These are phyloP conservation scores for Ostrea edulis DNA, from an alignment of 1,140 invertebrate species.

Conservation along the genomic window DNA sequence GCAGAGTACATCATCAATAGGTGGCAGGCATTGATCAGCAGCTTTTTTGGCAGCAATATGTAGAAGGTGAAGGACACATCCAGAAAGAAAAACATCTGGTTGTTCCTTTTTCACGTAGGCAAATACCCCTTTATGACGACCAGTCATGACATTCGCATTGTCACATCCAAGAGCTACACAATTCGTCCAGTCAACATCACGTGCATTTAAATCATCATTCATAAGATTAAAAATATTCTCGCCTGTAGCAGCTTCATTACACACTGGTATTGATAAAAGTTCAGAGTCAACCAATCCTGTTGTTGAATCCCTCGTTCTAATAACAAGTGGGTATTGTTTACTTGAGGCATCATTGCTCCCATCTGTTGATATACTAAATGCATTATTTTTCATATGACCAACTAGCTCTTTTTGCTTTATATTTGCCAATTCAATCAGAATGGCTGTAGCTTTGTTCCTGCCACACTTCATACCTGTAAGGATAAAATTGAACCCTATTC, in stretches of 20 bases:
- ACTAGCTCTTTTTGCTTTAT: neutral
- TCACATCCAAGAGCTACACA: slow-evolving; percentile 63
- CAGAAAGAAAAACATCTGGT: slow-evolving; percentile 46
- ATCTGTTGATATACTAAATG: slow-evolving; percentile 48
- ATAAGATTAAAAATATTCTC: slow-evolving; percentile 61
- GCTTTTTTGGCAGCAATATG: slow-evolving; percentile 47
- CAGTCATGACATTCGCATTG: slow-evolving; percentile 66
- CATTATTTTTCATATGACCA: neutral
- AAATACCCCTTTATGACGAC: slow-evolving; percentile 58
- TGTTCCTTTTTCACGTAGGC: slow-evolving; percentile 50
- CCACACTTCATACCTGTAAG: too few species aligned
- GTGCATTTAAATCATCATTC: slow-evolving; percentile 46
- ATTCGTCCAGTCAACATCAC: slow-evolving; percentile 58
- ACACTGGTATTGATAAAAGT: slow-evolving; percentile 45
- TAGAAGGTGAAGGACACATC: slow-evolving; percentile 44
- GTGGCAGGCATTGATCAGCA: neutral
- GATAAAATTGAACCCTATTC: too few species aligned
- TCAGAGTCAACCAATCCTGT: neutral
- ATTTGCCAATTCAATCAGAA: too few species aligned
- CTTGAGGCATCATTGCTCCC: slow-evolving; percentile 43
- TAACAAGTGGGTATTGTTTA: slow-evolving; percentile 49
- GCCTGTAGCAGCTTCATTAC: slow-evolving; percentile 34
- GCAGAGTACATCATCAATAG: slow-evolving; percentile 55
- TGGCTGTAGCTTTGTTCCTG: too few species aligned
- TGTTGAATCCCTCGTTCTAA: neutral